Evolutionary conservation across 2,888 invertebrate genomes (phyloP).

Genomic region (Chloroclysta siterata): DNA sequence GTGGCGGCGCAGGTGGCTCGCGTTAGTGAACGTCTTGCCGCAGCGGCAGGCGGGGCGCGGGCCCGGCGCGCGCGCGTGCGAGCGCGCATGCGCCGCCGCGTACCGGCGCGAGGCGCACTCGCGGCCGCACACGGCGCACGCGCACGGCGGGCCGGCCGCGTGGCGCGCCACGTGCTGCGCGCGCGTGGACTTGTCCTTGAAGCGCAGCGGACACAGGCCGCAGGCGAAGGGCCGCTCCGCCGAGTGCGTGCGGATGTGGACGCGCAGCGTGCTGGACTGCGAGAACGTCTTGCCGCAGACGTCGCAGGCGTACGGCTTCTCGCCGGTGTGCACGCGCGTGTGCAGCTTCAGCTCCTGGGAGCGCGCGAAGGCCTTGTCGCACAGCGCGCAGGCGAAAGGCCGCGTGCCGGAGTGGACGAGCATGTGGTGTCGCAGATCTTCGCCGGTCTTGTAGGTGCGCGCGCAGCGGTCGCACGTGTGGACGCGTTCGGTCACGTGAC

Average conservation of each 20-base stretch:
- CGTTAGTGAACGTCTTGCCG: conserved; percentile 6
- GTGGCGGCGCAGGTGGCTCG: conserved; percentile 1
- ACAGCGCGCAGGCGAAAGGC: neutral
- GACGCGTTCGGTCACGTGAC: neutral
- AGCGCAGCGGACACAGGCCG: neutral
- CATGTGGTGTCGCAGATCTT: conserved; percentile 5
- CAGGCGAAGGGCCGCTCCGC: conserved; percentile 4
- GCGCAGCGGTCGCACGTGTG: conserved; percentile 8
- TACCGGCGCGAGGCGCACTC: neutral
- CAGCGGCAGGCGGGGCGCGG: neutral
- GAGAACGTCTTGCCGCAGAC: conserved; percentile 12
- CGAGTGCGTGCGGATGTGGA: conserved; percentile 6
- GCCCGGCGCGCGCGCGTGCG: neutral
- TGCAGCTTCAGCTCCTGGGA: conserved; percentile 7
- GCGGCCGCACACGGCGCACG: conserved; percentile 9
- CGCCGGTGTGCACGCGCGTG: conserved; percentile 10
- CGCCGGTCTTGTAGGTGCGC: conserved; percentile 5
- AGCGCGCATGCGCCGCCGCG: conserved; percentile 1
- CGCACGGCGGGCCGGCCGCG: conserved; percentile 11
- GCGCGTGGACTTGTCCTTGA: conserved; percentile 8
- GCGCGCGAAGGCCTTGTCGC: conserved; percentile 2
- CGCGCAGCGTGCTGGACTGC: conserved; percentile 9
- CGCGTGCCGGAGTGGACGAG: neutral
- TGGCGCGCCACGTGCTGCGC: neutral
- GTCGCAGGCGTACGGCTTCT: conserved; percentile 6